phyloP scores from a whole-genome alignment of 1,140 invertebrate species.

The Grapholita molesta region DNA sequence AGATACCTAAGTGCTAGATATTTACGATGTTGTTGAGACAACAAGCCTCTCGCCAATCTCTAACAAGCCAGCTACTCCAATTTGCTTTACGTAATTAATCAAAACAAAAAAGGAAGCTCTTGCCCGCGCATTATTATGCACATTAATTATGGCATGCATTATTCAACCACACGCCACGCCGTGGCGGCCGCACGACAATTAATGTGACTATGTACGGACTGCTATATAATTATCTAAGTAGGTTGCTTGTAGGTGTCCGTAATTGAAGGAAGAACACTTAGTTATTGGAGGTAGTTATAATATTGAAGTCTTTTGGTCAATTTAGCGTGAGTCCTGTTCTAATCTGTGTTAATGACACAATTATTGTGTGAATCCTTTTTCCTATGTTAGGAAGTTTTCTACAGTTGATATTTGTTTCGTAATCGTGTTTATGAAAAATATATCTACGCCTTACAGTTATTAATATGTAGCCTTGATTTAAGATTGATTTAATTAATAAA shows the following conservation, averaged over 20 bases:
- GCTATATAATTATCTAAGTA: not conserved
- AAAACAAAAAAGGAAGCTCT: slow-evolving; percentile 74
- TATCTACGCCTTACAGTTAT: no score
- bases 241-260: not conserved
- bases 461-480: not conserved
- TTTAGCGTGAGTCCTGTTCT: no score
- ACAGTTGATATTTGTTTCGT: not conserved
- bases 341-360: no score
- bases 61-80: slow-evolving; percentile 36
- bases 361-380: not conserved
- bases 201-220: not conserved
- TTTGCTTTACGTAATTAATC: slow-evolving; percentile 71
- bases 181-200: slow-evolving; percentile 24
- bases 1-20: no score
- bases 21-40: not conserved
- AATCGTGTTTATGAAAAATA: not conserved
- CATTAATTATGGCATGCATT: slow-evolving; percentile 74
- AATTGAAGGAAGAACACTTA: not conserved
- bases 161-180: slow-evolving; percentile 50
- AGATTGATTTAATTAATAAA: not conserved
- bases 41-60: not conserved
- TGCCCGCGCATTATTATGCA: slow-evolving; percentile 73
- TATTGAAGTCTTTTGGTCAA: not conserved
- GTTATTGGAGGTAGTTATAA: not conserved
- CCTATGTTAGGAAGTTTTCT: not conserved